Evolutionary conservation across 2,888 invertebrate genomes (phyloP).

Genomic region (Lysandra coridon): DNA sequence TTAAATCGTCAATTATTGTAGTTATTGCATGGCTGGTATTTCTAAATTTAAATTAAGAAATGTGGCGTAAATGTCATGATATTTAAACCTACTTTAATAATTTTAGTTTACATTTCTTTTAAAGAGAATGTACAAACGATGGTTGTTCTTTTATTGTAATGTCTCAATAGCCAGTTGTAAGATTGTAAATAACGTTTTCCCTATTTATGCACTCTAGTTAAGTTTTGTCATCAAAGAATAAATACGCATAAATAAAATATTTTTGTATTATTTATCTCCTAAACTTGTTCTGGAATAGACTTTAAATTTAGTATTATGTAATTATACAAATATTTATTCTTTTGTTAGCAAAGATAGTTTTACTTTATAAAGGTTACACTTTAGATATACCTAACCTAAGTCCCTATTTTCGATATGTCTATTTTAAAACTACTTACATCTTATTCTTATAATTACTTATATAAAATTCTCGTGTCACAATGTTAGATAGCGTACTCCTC

Average conservation of each 20-base stretch:
- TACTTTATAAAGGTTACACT: no score
- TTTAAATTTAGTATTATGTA: no score
- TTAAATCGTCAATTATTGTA: conserved; percentile 8
- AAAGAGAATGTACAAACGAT: conserved; percentile 4
- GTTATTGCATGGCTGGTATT: background rate
- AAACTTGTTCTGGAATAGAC: background rate
- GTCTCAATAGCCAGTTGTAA: conserved; percentile 38
- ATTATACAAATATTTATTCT: no score
- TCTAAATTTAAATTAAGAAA: background rate
- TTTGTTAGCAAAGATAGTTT: no score
- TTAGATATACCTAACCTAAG: no score
- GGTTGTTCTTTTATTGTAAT: conserved; percentile 32
- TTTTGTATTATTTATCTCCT: conserved; percentile 52
- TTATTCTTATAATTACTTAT: no score
- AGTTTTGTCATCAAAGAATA: conserved; percentile 58
- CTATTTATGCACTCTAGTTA: conserved; percentile 75
- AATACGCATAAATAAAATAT: conserved; percentile 59
- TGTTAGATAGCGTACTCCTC: no score
- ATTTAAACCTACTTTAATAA: background rate
- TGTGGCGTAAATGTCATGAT: background rate
- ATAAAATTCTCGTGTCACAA: no score
- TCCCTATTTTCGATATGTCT: no score
- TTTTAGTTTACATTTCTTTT: conserved; percentile 1
- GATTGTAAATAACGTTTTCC: conserved; percentile 69
- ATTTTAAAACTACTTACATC: no score